Conservation (phyloP, 2,888 invertebrate genomes). For the Eristalinus sepulchralis region DNA sequence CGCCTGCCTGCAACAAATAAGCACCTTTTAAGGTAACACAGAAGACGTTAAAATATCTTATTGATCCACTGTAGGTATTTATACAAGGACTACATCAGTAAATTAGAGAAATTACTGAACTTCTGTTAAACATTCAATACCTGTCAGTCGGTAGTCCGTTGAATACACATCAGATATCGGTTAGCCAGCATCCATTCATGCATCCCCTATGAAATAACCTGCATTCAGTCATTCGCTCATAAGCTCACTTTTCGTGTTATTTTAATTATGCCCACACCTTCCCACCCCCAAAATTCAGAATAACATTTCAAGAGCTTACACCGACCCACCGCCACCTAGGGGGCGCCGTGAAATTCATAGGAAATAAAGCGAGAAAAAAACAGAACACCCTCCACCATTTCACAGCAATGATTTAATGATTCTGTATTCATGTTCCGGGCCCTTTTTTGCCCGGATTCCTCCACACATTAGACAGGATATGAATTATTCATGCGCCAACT, state of each 20-base stretch:
- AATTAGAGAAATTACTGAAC: constrained; percentile 4
- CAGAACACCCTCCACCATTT: neutral
- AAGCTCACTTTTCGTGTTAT: neutral
- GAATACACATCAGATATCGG: too few relatives aligned
- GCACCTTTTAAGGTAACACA: too few relatives aligned
- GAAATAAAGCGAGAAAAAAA: neutral
- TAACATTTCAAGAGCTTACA: neutral
- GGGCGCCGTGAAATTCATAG: neutral
- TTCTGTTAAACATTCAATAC: too few relatives aligned
- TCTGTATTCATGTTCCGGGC: neutral
- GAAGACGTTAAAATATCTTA: too few relatives aligned
- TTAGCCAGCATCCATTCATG: neutral
- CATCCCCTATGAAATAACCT: neutral
- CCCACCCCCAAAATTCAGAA: neutral
- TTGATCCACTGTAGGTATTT: too few relatives aligned
- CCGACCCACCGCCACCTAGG: neutral
- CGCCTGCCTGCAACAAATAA: too few relatives aligned
- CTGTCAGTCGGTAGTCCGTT: too few relatives aligned
- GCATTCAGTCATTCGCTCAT: neutral
- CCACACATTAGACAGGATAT: neutral
- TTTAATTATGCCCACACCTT: neutral
- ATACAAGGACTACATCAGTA: too few relatives aligned
- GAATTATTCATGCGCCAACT: constrained; percentile 26
- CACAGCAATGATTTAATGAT: neutral
- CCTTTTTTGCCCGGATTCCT: neutral